Base-by-base conservation (phyloP, 2,797 vertebrate genomes). In the Chloroceryle amazona region DNA sequence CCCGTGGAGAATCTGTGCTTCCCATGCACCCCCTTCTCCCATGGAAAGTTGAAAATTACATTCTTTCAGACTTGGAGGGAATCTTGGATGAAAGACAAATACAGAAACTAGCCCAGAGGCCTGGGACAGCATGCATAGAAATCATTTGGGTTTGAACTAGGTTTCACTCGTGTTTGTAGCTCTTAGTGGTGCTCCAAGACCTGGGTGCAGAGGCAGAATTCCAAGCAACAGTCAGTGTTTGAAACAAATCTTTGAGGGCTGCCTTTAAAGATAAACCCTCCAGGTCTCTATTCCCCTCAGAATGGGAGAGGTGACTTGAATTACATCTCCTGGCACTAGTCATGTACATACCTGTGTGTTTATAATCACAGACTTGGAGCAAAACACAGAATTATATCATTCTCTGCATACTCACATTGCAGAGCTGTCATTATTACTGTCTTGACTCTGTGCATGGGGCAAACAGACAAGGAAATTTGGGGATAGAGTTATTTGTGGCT, bases 11-110 rank as follows among this genome's bases (percentile, higher is more conserved):
- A 28, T 23, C 7, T 3, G 12, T 29, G 15, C 10, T 55, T 46
- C n/a, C 58, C 2, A 0, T 13, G 13, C 16, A 16, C 4, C 9
- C 13, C 10, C 18, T 67, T 41, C 41, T 62, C 15, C 42, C 37
- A 19, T 5, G 14, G 39, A 57, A 67, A 89, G 10, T 19, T 78
- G 81, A 73, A 51, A 62, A 65, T 15, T 2, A 25, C 65, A 61
- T 46, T 66, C 3, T 46, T 89, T 42, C 41, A 66, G 51, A 47
- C 42, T 46, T 26, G 11, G 60, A 47, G 63, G 67, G 68, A 73
- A n/a, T 51, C 73, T 28, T 73, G 76, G 55, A 47, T 61, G 55
- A 66, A 81, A 65, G 47, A 23, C 19, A 57, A 87, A 2, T 21
- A 42, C 1, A 3, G 49, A 55, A 62, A 29, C 6, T 42, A 60